These are phyloP conservation scores for Aegithalos caudatus DNA, from an alignment of 2,113 vertebrate genomes.

Conservation along the genomic window DNA sequence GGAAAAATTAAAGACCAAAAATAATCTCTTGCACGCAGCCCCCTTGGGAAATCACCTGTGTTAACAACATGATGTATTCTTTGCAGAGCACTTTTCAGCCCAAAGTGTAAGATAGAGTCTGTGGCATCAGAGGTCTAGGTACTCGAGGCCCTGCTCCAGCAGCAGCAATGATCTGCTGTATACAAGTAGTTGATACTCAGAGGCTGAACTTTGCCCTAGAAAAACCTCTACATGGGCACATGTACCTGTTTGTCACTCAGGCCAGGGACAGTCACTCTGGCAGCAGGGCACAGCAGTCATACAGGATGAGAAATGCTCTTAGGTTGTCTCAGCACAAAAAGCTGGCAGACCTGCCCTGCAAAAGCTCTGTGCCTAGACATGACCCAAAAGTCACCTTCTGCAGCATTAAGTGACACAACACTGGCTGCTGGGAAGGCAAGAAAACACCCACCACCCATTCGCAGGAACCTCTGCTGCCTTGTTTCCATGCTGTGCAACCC, in stretches of 20 bases:
- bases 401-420: not conserved
- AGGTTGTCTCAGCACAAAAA: not conserved
- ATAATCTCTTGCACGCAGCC: not conserved
- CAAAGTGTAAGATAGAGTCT: accelerated
- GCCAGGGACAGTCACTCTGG: not conserved
- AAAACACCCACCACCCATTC: not conserved
- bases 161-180: not conserved
- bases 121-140: not conserved
- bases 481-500: accelerated
- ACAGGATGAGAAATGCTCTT: not conserved
- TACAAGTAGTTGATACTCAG: not conserved
- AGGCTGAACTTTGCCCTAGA: not conserved
- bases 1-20: not conserved
- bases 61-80: not conserved
- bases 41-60: not conserved
- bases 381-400: not conserved
- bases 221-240: not conserved
- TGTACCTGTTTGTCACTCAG: not conserved
- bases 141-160: not conserved
- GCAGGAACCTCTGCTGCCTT: not conserved
- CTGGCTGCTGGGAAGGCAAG: not conserved
- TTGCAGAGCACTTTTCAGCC: not conserved
- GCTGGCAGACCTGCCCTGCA: not conserved
- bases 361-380: not conserved
- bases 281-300: not conserved